phyloP scores from a whole-genome alignment of 1,140 invertebrate species.

The Nephotettix cincticeps region DNA sequence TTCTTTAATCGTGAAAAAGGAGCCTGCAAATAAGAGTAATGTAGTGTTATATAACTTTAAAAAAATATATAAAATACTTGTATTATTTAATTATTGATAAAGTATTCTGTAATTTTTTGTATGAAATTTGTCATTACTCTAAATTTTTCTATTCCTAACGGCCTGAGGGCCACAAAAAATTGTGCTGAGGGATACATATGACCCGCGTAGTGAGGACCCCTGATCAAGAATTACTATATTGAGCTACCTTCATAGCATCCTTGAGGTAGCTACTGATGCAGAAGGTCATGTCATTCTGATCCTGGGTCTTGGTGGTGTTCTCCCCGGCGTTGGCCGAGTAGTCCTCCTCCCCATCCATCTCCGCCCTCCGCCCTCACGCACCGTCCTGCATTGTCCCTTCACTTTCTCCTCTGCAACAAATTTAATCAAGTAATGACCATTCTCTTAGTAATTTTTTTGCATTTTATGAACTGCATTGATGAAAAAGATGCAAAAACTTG shows the following conservation, averaged over 20 bases:
- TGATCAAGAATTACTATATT: not conserved
- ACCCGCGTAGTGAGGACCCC: not conserved
- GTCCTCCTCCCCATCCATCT: constrained; percentile 22
- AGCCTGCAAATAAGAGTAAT: too few species aligned
- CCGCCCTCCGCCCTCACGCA: not conserved
- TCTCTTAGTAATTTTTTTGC: too few species aligned
- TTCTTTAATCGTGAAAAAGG: too few species aligned
- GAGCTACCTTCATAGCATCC: constrained; percentile 72
- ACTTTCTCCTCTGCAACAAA: not conserved
- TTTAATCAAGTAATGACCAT: not conserved
- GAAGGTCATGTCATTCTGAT: constrained; percentile 81
- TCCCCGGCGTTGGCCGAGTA: not conserved
- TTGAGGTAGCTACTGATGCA: constrained; percentile 81
- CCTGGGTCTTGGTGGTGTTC: constrained; percentile 36
- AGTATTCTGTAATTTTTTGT: not conserved
- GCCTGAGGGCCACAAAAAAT: too few species aligned
- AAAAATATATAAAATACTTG: not conserved
- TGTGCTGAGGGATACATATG: not conserved
- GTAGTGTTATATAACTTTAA: not conserved
- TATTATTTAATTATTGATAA: not conserved
- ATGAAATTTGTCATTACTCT: not conserved
- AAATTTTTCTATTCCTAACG: not conserved
- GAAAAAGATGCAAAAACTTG: not conserved
- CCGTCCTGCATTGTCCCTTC: not conserved
- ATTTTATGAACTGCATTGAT: too few species aligned